Base-by-base conservation (phyloP, 2,797 vertebrate genomes). In the Intellagama lesueurii region DNA sequence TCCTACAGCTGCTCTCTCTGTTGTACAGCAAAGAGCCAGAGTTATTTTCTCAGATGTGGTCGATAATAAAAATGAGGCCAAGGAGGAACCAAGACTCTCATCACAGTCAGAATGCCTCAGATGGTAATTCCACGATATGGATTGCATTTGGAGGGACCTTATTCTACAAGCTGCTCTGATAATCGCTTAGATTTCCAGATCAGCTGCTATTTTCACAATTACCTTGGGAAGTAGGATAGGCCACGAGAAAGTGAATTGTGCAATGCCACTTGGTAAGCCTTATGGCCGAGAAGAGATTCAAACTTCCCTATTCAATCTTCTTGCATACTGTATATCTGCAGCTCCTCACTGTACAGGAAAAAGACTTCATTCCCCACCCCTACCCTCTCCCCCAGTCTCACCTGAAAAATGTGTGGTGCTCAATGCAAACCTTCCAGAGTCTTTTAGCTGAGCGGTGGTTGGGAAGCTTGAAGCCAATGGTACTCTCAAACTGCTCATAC, bases 351-450 rank as follows among this genome's bases (percentile, higher is more conserved):
- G 5, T 32, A 32, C 1, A 78, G 47, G 2, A 40, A 44, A 78
- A 85, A 56, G 9, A 4, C 52, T 85, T 89, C 26, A 56, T 30
- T 56, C 26, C 22, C 56, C 35, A 52, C 14, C 40, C 60, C 16
- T 19, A 64, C 7, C 52, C 85, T 88, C n/a, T n/a, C 28, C 56
- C 35, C 60, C 11, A 40, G 60, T 85, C 97, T 97, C 96, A 99
- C 99, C 99, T 98, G 96, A 99, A 99, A 96, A 99, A 99, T 0
- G 99, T 99, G 96, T 99, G 99, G 94, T 99, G 98, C 93, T 99
- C 99, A 1, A 99, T 99, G 98, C 99, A 99, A 97, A 99, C 99
- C 94, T 99, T 99, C 99, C 99, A 99, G 87, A 99, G 97, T 90
- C 98, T 98, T 96, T 99, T 99, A 88, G 99, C 99, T 0, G 99